Base-by-base conservation (phyloP, 2,797 vertebrate genomes). In the Gorsachius magnificus region DNA sequence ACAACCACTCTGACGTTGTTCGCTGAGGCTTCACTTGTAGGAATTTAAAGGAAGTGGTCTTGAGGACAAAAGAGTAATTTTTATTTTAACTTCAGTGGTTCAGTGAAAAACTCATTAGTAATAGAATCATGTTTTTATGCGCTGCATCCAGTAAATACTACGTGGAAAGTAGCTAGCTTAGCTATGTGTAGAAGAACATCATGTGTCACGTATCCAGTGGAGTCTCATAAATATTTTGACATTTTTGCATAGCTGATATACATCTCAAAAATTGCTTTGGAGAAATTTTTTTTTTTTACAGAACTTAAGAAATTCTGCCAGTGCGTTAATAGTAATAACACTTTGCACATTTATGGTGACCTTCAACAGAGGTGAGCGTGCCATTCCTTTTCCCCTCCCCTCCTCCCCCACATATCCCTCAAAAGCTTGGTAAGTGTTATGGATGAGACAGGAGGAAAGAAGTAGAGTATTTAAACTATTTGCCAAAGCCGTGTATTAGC, bases 131-230 rank as follows among this genome's bases (percentile, higher is more conserved):
- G 4, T 75, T 91, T 80, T 48, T 79, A 1, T 89, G 81, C 5
- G 2, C 31, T 57, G 16, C 2, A 13, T 74, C 24, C 4, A 57
- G 8, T 84, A 66, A 89, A 53, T 48, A 31, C 25, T 48, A 6
- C 43, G 36, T 70, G 43, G 70, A 74, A 71, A 36, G 48, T 70
- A 84, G 51, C 35, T 56, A 77, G 16, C 22, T 70, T 90, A 69
- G 26, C 28, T 75, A 6, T 16, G 3, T 80, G 2, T 53, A 64
- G 15, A 45, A 46, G 25, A 89, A 29, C 7, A 11, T 83, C 13
- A 29, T 0, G 0, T 83, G 48, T 75, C 5, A 0, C 50, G 8
- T 72, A 16, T 74, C 48, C 13, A 29, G 14, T 66, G 46, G 69
- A 80, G 46, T 71, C 53, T 68, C 29, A 3, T 86, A 79, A 86